Conservation (phyloP, 2,888 invertebrate species). For the Ennomos fuscantarius region DNA sequence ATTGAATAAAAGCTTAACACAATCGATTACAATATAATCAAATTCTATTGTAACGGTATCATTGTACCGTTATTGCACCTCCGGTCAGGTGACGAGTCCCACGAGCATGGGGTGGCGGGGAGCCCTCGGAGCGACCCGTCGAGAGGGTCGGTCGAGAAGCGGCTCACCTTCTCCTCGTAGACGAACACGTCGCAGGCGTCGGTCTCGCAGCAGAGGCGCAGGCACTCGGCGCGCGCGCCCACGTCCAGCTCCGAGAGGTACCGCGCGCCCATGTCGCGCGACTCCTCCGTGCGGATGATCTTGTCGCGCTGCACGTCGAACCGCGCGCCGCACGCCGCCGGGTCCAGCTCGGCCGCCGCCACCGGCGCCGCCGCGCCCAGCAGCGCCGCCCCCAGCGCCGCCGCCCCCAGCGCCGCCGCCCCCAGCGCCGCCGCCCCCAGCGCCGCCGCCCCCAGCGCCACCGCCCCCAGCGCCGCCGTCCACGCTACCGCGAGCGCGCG, state of each 20-base stretch:
- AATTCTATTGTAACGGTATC: no score
- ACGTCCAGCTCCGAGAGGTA: constrained; percentile 94
- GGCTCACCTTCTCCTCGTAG: constrained; percentile 93
- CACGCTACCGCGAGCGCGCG: neutral
- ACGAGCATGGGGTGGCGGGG: no score
- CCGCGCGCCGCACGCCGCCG: constrained; percentile 89
- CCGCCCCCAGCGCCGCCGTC: constrained; percentile 5
- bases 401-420: constrained; percentile 46
- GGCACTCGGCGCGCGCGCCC: constrained; percentile 92
- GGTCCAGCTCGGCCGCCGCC: constrained; percentile 83
- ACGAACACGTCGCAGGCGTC: constrained; percentile 95
- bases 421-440: constrained; percentile 30
- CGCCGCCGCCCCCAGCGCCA: constrained; percentile 8
- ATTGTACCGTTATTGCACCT: no score
- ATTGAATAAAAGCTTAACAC: no score
- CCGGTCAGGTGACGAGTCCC: no score
- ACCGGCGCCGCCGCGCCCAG: constrained; percentile 57
- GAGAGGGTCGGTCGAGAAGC: neutral
- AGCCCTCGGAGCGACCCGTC: no score
- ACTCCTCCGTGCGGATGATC: constrained; percentile 96
- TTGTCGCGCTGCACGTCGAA: constrained; percentile 95
- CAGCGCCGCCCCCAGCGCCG: constrained; percentile 56
- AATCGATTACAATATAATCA: no score
- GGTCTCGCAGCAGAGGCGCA: constrained; percentile 94
- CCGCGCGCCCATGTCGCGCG: constrained; percentile 94